Evolutionary conservation across 2,797 vertebrate genomes (phyloP).

Genomic region (Danionella dracula): DNA sequence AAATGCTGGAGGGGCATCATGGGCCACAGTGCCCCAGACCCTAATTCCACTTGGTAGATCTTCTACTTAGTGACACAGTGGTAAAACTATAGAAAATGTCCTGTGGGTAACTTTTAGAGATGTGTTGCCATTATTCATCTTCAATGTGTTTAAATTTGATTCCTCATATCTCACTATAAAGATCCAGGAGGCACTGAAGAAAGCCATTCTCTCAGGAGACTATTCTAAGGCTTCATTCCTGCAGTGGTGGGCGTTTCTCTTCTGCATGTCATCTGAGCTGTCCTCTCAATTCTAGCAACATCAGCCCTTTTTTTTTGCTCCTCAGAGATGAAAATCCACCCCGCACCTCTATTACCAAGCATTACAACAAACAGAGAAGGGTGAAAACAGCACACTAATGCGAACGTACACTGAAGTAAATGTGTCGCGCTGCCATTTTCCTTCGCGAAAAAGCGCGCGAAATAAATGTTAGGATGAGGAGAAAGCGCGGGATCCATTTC

Average conservation of each 20-base stretch:
- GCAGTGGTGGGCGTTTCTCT: conserved; percentile 20
- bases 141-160: no score
- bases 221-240: no score
- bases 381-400: neutral
- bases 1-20: no score
- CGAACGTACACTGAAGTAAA: neutral
- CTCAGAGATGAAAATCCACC: neutral
- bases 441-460: neutral
- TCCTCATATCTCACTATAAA: no score
- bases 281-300: conserved; percentile 8
- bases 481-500: neutral
- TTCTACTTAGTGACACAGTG: no score
- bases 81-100: no score
- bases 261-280: conserved; percentile 23
- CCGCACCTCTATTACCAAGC: neutral
- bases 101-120: no score
- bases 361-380: neutral
- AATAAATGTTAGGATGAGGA: neutral
- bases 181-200: neutral
- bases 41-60: no score
- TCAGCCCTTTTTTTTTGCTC: conserved; percentile 27
- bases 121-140: no score
- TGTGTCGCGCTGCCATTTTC: neutral
- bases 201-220: no score
- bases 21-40: no score